Conservation (phyloP, 2,797 vertebrate genomes). For the Labeo calbasu region DNA sequence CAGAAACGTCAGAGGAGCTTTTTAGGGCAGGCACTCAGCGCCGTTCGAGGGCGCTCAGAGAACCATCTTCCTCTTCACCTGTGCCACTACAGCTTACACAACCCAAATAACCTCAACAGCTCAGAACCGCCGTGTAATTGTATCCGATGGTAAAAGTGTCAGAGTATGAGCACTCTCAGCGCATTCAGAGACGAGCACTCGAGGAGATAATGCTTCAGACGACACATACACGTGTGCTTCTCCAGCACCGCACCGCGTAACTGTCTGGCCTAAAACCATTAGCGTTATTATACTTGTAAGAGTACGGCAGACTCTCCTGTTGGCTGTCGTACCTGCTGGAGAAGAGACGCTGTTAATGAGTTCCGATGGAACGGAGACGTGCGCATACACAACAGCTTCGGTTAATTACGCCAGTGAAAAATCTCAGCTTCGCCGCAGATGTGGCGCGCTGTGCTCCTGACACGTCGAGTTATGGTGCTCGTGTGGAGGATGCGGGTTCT, state of each 20-base stretch:
- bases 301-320: conserved; percentile 32
- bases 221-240: conserved; percentile 22
- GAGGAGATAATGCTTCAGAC: conserved; percentile 42
- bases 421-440: conserved; percentile 6
- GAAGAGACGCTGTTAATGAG: conserved; percentile 33
- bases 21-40: conserved; percentile 40
- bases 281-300: conserved; percentile 44
- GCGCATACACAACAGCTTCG: conserved; percentile 11
- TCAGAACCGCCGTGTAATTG: conserved; percentile 30
- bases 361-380: conserved; percentile 19
- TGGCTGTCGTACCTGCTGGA: conserved; percentile 15
- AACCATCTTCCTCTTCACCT: conserved; percentile 47
- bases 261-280: conserved; percentile 43
- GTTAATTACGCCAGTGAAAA: conserved; percentile 21
- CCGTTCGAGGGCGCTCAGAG: conserved; percentile 35
- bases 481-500: neutral
- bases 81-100: conserved; percentile 42
- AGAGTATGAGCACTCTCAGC: conserved; percentile 26
- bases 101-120: conserved; percentile 39
- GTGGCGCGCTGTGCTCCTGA: neutral
- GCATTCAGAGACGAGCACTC: conserved; percentile 38
- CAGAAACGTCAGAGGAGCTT: conserved; percentile 19
- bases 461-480: neutral
- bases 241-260: neutral
- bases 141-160: conserved; percentile 45